phyloP scores from a whole-genome alignment of 2,113 vertebrate species.

The Motacilla tschutschensis region DNA sequence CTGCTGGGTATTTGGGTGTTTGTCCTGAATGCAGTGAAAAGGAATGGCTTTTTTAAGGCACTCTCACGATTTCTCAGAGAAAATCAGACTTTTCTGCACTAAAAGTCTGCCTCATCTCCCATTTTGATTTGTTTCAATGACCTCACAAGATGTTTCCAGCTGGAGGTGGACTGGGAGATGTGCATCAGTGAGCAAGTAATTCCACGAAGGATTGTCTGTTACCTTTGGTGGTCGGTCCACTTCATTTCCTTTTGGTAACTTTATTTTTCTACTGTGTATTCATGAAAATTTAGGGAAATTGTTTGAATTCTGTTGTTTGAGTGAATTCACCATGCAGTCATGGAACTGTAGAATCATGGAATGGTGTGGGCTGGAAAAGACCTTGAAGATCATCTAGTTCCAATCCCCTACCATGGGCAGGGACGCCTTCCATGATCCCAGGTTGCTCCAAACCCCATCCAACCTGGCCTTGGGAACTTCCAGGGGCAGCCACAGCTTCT shows the following conservation, averaged over 20 bases:
- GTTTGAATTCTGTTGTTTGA: neutral
- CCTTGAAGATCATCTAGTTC: neutral
- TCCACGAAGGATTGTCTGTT: neutral
- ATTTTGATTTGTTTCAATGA: neutral
- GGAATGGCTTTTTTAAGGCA: neutral
- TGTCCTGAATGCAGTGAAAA: neutral
- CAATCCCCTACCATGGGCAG: neutral
- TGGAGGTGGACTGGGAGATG: neutral
- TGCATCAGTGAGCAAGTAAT: neutral
- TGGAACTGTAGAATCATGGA: neutral
- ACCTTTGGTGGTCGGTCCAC: neutral
- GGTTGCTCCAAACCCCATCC: fast-evolving
- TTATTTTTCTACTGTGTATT: neutral
- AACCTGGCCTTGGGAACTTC: neutral
- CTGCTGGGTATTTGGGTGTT: neutral
- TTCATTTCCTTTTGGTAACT: neutral
- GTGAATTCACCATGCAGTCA: neutral
- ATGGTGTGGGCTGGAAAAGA: neutral
- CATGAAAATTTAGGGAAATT: neutral
- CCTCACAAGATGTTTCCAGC: neutral
- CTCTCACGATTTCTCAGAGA: neutral
- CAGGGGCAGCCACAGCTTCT: neutral
- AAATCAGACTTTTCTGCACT: no score
- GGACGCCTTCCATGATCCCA: neutral
- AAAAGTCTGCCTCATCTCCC: neutral